phyloP scores from a whole-genome alignment of 1,140 invertebrate genomes.

The Popillia japonica region DNA sequence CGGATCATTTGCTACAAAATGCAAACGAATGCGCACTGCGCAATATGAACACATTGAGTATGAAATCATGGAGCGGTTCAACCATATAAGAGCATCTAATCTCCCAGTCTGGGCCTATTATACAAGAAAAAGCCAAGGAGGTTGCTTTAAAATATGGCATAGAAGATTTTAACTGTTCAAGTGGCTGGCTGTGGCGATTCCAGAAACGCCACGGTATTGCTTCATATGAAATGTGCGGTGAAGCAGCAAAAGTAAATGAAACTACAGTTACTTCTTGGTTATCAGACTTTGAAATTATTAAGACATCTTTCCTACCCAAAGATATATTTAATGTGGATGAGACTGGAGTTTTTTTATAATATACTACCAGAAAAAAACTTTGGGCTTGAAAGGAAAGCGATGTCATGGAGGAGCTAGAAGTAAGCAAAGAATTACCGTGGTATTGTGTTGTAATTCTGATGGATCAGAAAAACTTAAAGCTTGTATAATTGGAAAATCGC shows the following conservation, averaged over 20 bases:
- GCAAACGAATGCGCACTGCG: constrained; percentile 14
- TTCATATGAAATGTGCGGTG: neutral
- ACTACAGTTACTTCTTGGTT: neutral
- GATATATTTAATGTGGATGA: no score
- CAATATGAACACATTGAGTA: constrained; percentile 21
- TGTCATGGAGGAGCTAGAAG: no score
- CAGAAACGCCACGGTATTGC: neutral
- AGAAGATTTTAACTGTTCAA: no score
- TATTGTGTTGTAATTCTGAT: no score
- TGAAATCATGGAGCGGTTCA: neutral
- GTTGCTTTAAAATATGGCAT: neutral
- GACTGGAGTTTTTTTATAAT: neutral
- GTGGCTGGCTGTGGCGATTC: constrained; percentile 3
- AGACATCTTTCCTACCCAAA: no score
- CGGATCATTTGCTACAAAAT: constrained; percentile 21
- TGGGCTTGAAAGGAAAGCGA: no score
- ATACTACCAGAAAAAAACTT: no score
- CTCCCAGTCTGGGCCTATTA: neutral
- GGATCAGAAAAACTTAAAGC: no score
- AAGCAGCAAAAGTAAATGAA: constrained; percentile 22
- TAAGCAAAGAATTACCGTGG: no score
- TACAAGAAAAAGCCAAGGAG: no score
- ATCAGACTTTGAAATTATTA: no score
- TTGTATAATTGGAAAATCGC: no score
- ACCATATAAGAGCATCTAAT: constrained; percentile 16